These are phyloP conservation scores for Platycheirus albimanus DNA, from an alignment of 2,888 invertebrate genomes.

Conservation along the genomic window DNA sequence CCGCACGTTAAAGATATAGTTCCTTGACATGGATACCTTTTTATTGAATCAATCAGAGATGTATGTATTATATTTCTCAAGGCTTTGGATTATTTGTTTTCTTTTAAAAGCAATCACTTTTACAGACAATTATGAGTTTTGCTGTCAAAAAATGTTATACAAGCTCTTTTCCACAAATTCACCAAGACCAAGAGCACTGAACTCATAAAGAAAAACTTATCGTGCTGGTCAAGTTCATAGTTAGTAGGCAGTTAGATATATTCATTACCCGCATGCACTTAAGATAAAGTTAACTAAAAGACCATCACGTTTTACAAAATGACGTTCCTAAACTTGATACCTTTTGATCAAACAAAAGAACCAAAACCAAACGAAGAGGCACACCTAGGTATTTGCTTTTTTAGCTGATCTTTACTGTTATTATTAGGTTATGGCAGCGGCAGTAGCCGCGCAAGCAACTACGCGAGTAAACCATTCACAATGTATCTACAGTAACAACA, in stretches of 20 bases:
- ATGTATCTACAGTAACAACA: slow-evolving; percentile 14
- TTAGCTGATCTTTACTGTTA: slow-evolving; percentile 27
- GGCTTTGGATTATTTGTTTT: too few species aligned
- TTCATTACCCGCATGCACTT: slow-evolving; percentile 7
- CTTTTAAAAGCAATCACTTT: too few species aligned
- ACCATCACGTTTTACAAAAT: slow-evolving; percentile 28
- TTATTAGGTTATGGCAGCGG: slow-evolving; percentile 41
- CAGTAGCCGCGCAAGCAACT: too few species aligned
- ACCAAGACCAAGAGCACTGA: slow-evolving; percentile 4
- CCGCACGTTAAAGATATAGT: too few species aligned
- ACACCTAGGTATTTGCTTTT: slow-evolving; percentile 12
- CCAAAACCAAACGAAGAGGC: slow-evolving; percentile 11
- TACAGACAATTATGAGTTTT: too few species aligned
- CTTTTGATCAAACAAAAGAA: slow-evolving; percentile 29
- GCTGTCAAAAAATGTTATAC: too few species aligned
- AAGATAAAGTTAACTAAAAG: not conserved
- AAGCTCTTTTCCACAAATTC: too few species aligned
- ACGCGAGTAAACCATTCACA: slow-evolving; percentile 4
- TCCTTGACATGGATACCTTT: too few species aligned
- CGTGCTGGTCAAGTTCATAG: slow-evolving; percentile 47
- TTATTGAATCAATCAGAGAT: too few species aligned
- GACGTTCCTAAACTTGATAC: not conserved
- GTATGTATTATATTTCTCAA: too few species aligned
- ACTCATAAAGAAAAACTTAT: slow-evolving; percentile 4
- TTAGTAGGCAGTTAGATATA: not conserved